Base-by-base conservation (phyloP, 2,113 vertebrate genomes). In the Thinocorus orbignyianus region DNA sequence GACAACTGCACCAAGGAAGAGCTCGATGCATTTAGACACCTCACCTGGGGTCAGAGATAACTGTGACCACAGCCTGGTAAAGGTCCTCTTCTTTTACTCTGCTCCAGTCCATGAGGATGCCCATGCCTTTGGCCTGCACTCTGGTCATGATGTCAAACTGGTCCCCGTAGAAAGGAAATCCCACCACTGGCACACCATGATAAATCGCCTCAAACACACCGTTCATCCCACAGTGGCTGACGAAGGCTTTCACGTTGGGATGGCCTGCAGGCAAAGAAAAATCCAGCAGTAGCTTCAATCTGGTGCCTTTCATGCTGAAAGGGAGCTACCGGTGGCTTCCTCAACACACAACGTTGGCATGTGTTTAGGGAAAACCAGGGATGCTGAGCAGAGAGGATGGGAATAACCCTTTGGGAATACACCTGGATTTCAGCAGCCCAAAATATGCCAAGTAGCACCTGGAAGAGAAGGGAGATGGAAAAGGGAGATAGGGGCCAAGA, bases 101-200 rank as follows among this genome's bases (percentile, higher is more conserved):
- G 61, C 81, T 96, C 97, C 97, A 98, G 81, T 97, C 96, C 95
- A 97, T 92, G 37, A 97, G 96, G 70, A 97, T 97, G 60, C 97
- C 97, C 97, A 97, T 98, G 39, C 98, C 97, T 89, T 97, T 97
- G 0, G 96, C 95, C 70, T 98, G 97, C 37, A 98, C 93, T 65
- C 98, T 97, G 9, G 95, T 97, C 92, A 98, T 96, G 78, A 97
- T 97, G 81, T 98, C 98, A 68, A 97, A 98, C 66, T 98, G 98
- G 81, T 98, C 98, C 7, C 98, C 98, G 7, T 97, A 98, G 72
- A 98, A 96, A 51, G 97, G 98, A 58, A 98, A 95, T 30, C 98
- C 98, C 57, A 98, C 97, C 79, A 98, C 95, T 64, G 98, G 97
- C 35, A 98, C 97, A 13, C 97, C 98, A 0, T 98, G 97, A 58